Base-by-base conservation (phyloP, 2,113 vertebrate species). In the Syrmaticus mikado region DNA sequence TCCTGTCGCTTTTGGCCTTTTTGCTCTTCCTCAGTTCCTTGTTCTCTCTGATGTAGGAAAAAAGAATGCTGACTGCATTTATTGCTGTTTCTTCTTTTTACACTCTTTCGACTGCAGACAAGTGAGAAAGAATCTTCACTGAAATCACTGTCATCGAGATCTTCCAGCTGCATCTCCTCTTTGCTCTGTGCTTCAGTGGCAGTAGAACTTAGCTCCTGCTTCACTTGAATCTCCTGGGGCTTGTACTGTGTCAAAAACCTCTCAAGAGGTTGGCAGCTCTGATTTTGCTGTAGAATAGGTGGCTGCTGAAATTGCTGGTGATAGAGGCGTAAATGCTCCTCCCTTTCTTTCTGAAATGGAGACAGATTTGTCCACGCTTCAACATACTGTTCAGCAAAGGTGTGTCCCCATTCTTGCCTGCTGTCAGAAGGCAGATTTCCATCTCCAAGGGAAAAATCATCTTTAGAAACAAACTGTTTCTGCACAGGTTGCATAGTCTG, bases 241-340 rank as follows among this genome's bases (percentile, higher is more conserved):
- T 92, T 95, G 71, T 97, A 97, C 11, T 79, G 96, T 17, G 68
- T 91, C 68, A 98, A 96, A 87, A 98, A 89, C n/a, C 87, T 97
- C 74, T 98, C 97, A 11, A 98, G 94, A 20, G 97, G 97, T 15
- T 97, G 97, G 82, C 95, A 95, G 40, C 77, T 93, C 58, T 97
- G 45, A 61, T 98, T 97, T 78, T 98, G 97, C 34, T 97, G 97
- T 65, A 98, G 93, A 65, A 98, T 96, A 40, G 98, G 98, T 32
- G 97, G 98, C 50, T 98, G 97, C 94, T 99, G 99, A 81, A 99
- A 98, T 84, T 99, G 98, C 95, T 98, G 98, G 87, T 99, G 98
- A 94, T 98, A 99, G 82, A 96, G 95, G 67, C 96, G 98, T 82
- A 99, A 94, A 92, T 98, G 98, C 14, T 97, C 97, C 86, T 98